These are phyloP conservation scores for Darevskia nairensis DNA, from an alignment of 2,797 vertebrate genomes.

Conservation along the genomic window DNA sequence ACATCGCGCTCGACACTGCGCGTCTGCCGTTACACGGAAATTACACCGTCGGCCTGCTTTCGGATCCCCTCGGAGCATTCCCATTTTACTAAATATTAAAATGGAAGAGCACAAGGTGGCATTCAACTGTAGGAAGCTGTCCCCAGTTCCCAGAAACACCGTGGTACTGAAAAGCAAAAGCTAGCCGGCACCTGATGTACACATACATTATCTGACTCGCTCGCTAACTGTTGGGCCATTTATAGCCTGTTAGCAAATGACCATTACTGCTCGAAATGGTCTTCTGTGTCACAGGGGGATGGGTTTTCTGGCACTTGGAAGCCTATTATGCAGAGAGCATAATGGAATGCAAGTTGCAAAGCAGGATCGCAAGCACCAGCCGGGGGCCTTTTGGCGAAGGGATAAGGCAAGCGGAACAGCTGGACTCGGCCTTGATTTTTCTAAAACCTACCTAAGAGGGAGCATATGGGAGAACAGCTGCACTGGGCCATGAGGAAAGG, in stretches of 20 bases:
- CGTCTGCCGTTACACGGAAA: not conserved
- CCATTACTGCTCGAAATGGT: not conserved
- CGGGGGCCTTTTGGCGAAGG: not conserved
- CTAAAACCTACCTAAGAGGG: not conserved
- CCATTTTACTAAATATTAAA: not conserved
- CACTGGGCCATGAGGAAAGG: too few species aligned
- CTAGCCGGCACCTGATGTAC: not conserved
- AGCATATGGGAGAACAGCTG: not conserved
- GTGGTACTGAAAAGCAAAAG: not conserved
- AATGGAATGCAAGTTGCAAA: not conserved
- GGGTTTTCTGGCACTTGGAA: not conserved
- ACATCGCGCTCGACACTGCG: too few species aligned
- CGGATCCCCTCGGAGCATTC: accelerated
- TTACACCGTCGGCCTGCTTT: not conserved
- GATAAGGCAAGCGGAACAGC: not conserved
- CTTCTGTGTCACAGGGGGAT: not conserved
- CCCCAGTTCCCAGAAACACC: not conserved
- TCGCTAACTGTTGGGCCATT: not conserved
- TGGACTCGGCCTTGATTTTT: not conserved
- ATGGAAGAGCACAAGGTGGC: not conserved
- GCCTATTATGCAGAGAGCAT: not conserved
- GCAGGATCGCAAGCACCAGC: not conserved
- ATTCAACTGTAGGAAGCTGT: not conserved
- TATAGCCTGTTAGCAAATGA: slow-evolving; percentile 20
- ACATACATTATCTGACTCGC: not conserved